Evolutionary conservation across 2,113 vertebrate species (phyloP).

Genomic region (Saiga tatarica): DNA sequence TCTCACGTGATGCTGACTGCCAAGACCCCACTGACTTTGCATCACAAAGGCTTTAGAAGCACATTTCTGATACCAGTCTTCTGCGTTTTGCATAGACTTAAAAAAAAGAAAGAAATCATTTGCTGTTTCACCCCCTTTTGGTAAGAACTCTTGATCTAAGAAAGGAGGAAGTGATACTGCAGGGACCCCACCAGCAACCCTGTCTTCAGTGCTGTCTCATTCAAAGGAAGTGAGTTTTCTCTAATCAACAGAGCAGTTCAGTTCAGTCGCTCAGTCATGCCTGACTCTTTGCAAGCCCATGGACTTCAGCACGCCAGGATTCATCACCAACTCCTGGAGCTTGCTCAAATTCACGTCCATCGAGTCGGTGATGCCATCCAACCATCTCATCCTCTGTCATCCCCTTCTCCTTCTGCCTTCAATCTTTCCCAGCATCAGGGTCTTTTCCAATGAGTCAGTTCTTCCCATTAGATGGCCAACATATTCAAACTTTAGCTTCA

Average conservation of each 20-base stretch:
- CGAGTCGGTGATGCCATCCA: not conserved
- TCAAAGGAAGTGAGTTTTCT: not conserved
- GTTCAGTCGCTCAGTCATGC: not conserved
- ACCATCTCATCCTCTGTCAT: not conserved
- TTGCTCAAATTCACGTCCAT: not conserved
- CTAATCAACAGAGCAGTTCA: not conserved
- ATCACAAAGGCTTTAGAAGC: not conserved
- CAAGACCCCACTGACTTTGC: not conserved
- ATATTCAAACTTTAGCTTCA: not conserved
- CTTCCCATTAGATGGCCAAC: not conserved
- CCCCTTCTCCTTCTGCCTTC: not conserved
- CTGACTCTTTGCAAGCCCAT: not conserved
- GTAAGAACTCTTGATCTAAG: not conserved
- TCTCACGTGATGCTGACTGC: rapidly evolving
- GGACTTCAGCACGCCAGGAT: not conserved
- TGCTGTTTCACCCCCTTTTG: not conserved
- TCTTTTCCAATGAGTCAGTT: not conserved
- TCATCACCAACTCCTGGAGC: rapidly evolving
- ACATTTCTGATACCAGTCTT: too few relatives aligned
- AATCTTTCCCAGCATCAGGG: not conserved
- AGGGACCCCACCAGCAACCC: too few relatives aligned
- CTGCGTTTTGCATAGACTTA: not conserved
- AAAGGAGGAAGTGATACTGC: not conserved
- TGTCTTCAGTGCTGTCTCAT: not conserved
- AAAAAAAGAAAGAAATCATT: not conserved